Percentiles rank a stretch among this genome's conserved stretches.
Evolutionary conservation across 30 jellyfish, hydroid and myxozoan genomes (phyloP).

Genomic region (Hydra vulgaris): DNA sequence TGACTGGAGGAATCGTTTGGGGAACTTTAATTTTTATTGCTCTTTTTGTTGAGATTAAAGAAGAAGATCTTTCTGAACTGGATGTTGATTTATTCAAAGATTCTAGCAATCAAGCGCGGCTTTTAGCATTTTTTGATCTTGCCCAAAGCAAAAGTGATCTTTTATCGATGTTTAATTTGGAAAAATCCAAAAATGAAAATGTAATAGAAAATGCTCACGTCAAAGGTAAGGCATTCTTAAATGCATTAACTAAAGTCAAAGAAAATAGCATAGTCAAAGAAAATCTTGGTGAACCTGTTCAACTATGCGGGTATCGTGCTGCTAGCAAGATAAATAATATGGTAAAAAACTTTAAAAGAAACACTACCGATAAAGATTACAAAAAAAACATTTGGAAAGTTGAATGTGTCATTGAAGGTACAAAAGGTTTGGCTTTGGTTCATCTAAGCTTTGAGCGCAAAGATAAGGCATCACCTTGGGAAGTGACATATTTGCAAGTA

Average conservation of each 20-base stretch:
- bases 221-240: constrained; percentile 21
- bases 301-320: constrained; percentile 30
- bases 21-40: constrained; percentile 12
- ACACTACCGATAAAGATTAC: background rate
- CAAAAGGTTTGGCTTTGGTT: constrained; percentile 14
- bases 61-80: background rate
- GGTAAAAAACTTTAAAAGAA: constrained; percentile 8
- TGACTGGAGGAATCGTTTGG: constrained; percentile 31
- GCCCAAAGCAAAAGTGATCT: constrained; percentile 19
- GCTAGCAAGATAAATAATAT: constrained; percentile 6
- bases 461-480: constrained; percentile 1
- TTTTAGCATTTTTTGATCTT: constrained; percentile 19
- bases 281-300: constrained; percentile 24
- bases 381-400: constrained; percentile 22
- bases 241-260: background rate
- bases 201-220: background rate
- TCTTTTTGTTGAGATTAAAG: constrained; percentile 21
- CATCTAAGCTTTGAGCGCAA: constrained; percentile 9
- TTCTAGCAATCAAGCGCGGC: constrained; percentile 6
- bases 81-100: constrained; percentile 6
- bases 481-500: background rate
- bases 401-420: constrained; percentile 24
- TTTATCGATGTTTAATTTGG: background rate
- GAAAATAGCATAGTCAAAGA: background rate
- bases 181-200: background rate